Percentiles rank a stretch among this genome's conserved stretches.
Conservation (phyloP, 2,797 vertebrate genomes). For the Neosilurus hyrtlii region DNA sequence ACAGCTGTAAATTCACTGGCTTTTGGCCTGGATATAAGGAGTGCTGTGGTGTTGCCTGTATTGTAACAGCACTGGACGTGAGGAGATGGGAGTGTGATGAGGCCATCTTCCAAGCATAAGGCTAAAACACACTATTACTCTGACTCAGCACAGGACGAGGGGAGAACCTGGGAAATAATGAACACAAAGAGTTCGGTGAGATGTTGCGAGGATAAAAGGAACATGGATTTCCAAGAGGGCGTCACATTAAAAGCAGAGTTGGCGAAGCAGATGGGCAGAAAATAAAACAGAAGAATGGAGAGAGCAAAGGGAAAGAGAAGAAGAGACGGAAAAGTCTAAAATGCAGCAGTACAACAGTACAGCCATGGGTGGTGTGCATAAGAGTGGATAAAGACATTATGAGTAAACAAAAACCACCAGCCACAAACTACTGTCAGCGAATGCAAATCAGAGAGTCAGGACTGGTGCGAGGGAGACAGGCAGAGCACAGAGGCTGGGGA, state of each 20-base stretch:
- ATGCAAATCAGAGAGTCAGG: constrained; percentile 7
- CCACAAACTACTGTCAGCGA: constrained; percentile 17
- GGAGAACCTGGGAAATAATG: constrained; percentile 21
- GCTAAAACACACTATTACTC: constrained; percentile 34
- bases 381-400: constrained; percentile 3
- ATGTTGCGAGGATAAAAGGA: constrained; percentile 28
- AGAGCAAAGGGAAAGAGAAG: constrained; percentile 2
- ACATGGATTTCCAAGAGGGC: constrained; percentile 13
- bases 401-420: background rate
- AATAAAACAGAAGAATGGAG: constrained; percentile 12
- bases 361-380: background rate
- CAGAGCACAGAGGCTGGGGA: constrained; percentile 35
- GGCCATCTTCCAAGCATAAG: constrained; percentile 40
- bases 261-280: constrained; percentile 26
- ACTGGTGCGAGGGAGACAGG: constrained; percentile 10
- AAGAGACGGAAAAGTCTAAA: background rate
- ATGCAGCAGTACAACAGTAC: constrained; percentile 5
- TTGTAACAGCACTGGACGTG: constrained; percentile 41
- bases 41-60: constrained; percentile 31
- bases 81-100: constrained; percentile 31
- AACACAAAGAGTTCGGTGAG: constrained; percentile 30
- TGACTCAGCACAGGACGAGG: constrained; percentile 24
- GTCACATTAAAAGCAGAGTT: constrained; percentile 11
- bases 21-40: constrained; percentile 31
- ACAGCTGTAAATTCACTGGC: constrained; percentile 45